Conservation (phyloP, 2,888 invertebrate species). For the Argyra leucocephala region DNA sequence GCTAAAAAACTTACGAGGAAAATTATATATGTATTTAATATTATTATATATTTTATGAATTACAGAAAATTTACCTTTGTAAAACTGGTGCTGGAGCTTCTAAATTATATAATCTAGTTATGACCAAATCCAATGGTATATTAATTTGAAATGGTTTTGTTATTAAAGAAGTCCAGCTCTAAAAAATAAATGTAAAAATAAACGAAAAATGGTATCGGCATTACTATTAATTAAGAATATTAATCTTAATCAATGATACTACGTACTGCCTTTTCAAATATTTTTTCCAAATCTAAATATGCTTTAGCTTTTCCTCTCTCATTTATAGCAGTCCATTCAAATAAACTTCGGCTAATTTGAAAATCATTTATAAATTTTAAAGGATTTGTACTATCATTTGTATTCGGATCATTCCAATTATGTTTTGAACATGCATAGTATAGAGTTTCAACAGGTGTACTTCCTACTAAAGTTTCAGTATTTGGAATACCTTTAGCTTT, state of each 20-base stretch:
- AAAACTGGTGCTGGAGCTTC: conserved; percentile 38
- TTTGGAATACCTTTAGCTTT: conserved; percentile 15
- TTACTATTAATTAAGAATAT: not conserved
- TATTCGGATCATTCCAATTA: conserved; percentile 34
- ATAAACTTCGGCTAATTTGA: conserved; percentile 52
- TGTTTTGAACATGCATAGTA: conserved; percentile 36
- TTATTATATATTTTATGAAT: no score
- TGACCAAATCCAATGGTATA: conserved; percentile 36
- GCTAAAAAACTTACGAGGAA: conserved; percentile 31
- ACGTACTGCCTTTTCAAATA: conserved; percentile 16
- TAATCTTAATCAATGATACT: not conserved
- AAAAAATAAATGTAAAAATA: not conserved
- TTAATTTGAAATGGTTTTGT: conserved; percentile 41
- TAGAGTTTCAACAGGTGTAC: conserved; percentile 37
- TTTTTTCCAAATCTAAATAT: conserved; percentile 35
- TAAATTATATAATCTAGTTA: conserved; percentile 35
- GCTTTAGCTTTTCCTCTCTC: conserved; percentile 41
- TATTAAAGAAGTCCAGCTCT: conserved; percentile 38
- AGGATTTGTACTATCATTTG: conserved; percentile 32
- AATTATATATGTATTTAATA: not conserved
- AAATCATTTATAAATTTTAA: conserved; percentile 36
- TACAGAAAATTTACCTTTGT: conserved; percentile 21
- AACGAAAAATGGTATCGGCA: not conserved
- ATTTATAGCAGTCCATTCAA: conserved; percentile 60
- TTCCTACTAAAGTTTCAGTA: conserved; percentile 20